Base-by-base conservation (phyloP, 2,888 invertebrate species). In the Cordilura impudica region DNA sequence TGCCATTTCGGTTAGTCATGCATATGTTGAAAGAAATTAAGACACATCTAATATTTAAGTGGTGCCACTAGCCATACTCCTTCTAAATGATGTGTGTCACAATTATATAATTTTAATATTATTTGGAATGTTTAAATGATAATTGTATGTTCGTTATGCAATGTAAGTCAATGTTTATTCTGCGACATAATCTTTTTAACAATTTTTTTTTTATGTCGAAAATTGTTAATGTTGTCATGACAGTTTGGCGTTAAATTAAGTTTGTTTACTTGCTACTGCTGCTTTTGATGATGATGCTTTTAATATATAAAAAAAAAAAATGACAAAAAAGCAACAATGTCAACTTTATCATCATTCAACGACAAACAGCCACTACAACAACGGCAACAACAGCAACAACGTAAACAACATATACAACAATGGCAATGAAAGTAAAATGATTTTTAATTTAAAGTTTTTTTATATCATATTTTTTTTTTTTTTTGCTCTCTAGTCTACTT, bases 231-330 rank as follows among this genome's bases (percentile, higher is more conserved):
- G 75, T 72, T 56, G 82, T 66, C 81, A 77, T 82, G 79, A 75
- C 77, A 81, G 77, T 79, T 72, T 81, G 81, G 81, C 81, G 79
- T 82, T 81, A 81, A 82, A 82, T 81, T 82, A 81, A 79, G 77
- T 79, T 77, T 67, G 56, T 56, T 18, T 56, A 26, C 3, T 19
- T 29, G n/a, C 16, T 29, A 10, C 7, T 54, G 18, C 39, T 26
- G 14, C 45, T 51, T 26, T 47, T 8, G 7, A 47, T 8, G 39
- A 14, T 16, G 19, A n/a, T 14, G 43, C 45, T 43, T 23, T n/a
- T n/a, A n/a, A n/a, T n/a, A n/a, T n/a, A n/a, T n/a, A n/a, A n/a
- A n/a, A n/a, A n/a, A n/a, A n/a, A n/a, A n/a, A n/a, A n/a, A n/a
- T n/a, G n/a, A n/a, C n/a, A 2, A n/a, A 39, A 39, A 39, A 39